A percentile compares a stretch with the other conserved stretches of the same genome.
Evolutionary conservation across 2,113 vertebrate genomes (phyloP).

Genomic region (Bagarius yarrelli): DNA sequence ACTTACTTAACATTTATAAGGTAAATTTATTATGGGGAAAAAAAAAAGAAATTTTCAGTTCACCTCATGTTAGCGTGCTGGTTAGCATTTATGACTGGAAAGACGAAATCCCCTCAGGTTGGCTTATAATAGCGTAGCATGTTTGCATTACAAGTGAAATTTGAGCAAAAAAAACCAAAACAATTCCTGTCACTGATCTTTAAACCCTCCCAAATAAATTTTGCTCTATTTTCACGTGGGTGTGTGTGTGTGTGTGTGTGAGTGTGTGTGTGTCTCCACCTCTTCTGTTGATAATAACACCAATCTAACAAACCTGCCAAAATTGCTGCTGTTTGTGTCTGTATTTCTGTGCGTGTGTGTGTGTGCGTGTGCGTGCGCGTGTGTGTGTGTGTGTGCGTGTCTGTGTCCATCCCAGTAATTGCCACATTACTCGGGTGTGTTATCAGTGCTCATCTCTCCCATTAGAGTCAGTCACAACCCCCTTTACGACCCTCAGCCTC

Average conservation of each 20-base stretch:
- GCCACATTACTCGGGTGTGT: slow-evolving; percentile 42
- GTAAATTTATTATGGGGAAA: too few species aligned
- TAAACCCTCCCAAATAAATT: background rate
- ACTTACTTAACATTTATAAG: too few species aligned
- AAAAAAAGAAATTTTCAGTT: too few species aligned
- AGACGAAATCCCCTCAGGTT: background rate
- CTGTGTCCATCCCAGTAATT: slow-evolving; percentile 34
- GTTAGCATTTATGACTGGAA: too few species aligned
- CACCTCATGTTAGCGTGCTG: too few species aligned
- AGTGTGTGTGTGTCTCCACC: background rate
- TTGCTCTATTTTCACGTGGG: background rate
- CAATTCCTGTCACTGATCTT: background rate
- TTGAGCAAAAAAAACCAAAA: background rate
- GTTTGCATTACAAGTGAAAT: background rate
- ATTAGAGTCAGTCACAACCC: slow-evolving; percentile 32
- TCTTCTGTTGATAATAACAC: background rate
- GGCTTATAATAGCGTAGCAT: background rate
- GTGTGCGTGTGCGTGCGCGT: background rate
- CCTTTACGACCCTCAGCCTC: slow-evolving; percentile 10
- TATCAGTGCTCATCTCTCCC: slow-evolving; percentile 39
- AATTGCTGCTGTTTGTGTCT: background rate
- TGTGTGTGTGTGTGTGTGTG: slow-evolving; percentile 18
- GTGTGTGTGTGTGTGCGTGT: slow-evolving; percentile 16
- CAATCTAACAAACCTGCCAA: slow-evolving; percentile 18
- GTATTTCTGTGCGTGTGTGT: background rate